Conservation (phyloP, 2,113 vertebrate species). For the Lota lota region DNA sequence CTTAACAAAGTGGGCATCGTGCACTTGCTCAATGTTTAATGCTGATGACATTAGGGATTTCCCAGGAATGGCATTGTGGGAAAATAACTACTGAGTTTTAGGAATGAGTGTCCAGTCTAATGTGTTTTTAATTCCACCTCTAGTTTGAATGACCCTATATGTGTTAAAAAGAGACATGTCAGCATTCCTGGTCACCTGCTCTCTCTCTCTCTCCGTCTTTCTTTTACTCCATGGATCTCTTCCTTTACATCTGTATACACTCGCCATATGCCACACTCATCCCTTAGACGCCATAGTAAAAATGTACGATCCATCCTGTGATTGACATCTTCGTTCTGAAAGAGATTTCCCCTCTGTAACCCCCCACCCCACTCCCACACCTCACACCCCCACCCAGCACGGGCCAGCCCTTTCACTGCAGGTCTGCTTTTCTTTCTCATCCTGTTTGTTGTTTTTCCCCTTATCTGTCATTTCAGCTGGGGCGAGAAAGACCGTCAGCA, state of each 20-base stretch:
- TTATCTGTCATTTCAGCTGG: constrained; percentile 42
- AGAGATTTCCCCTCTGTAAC: background rate
- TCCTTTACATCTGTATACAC: background rate
- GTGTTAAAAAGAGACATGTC: background rate
- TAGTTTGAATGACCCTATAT: background rate
- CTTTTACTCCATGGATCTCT: background rate
- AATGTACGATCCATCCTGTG: background rate
- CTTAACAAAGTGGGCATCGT: background rate
- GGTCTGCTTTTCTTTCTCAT: too few species aligned
- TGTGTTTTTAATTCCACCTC: constrained; percentile 21
- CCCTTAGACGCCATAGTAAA: background rate
- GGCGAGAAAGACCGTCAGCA: too few species aligned
- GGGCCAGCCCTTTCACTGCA: constrained; percentile 12
- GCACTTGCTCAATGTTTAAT: constrained; percentile 1
- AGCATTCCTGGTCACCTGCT: too few species aligned
- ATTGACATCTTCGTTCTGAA: background rate
- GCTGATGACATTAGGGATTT: constrained; percentile 6
- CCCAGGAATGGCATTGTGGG: background rate
- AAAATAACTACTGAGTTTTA: constrained; percentile 6
- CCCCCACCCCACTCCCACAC: background rate
- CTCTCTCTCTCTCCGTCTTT: background rate
- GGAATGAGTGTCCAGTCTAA: constrained; percentile 8
- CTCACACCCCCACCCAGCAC: constrained; percentile 3
- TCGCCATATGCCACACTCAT: background rate
- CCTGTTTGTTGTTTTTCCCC: constrained; percentile 9